A percentile compares a stretch with the other conserved stretches of the same genome.
phyloP scores from a whole-genome alignment of 2,797 vertebrate species.

The Myioborus melanocephalus region DNA sequence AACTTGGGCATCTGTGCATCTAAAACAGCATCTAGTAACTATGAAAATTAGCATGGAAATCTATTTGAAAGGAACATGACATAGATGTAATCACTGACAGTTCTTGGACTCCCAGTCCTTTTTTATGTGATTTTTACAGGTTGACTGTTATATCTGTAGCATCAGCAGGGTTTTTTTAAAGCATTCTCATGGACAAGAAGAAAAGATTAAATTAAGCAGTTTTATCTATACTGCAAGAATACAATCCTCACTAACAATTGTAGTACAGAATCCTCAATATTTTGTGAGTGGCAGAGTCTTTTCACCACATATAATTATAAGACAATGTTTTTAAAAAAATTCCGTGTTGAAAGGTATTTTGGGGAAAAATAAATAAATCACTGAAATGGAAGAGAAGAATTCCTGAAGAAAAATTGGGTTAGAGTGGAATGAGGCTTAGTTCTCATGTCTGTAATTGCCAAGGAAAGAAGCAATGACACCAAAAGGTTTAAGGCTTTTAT shows the following conservation, averaged over 20 bases:
- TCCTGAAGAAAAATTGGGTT: neutral
- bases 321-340: too few species aligned
- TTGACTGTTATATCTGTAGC: neutral
- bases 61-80: neutral
- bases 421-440: neutral
- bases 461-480: neutral
- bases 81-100: neutral
- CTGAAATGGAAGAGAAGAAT: neutral
- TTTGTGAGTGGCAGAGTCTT: neutral
- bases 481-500: neutral
- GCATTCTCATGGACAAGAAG: neutral
- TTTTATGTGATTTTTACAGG: neutral
- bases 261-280: neutral
- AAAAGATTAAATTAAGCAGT: neutral
- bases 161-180: neutral
- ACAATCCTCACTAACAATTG: neutral
- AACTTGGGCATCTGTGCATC: neutral
- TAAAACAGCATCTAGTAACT: neutral
- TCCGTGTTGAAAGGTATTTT: neutral
- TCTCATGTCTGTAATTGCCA: neutral
- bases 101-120: neutral
- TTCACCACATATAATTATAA: neutral
- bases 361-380: neutral
- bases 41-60: neutral
- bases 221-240: neutral